Evolutionary conservation across 2,888 invertebrate species (phyloP).

Genomic region (Platynereis dumerilii): DNA sequence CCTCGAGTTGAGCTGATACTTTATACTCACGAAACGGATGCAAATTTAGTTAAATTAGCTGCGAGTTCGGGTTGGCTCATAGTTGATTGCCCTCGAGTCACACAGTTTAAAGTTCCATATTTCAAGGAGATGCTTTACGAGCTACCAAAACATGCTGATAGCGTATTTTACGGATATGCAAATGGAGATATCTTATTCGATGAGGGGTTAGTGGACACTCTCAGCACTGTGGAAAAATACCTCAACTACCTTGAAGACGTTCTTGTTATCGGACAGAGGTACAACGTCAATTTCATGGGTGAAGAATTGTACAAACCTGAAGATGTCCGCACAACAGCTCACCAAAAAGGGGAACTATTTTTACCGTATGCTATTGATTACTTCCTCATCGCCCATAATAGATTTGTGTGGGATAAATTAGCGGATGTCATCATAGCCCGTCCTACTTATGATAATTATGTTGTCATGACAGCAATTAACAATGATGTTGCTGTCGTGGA

Average conservation of each 20-base stretch:
- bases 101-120: not conserved
- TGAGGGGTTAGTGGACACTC: slow-evolving; percentile 1
- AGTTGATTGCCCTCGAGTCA: not conserved
- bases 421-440: slow-evolving; percentile 15
- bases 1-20: not conserved
- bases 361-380: slow-evolving; percentile 11
- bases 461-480: slow-evolving; percentile 5
- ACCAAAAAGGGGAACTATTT: slow-evolving; percentile 8
- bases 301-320: not conserved
- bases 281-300: not conserved
- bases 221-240: not conserved
- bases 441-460: slow-evolving; percentile 19
- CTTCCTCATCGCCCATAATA: slow-evolving; percentile 8
- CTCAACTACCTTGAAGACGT: not conserved
- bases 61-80: not conserved
- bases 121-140: slow-evolving; percentile 17
- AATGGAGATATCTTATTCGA: slow-evolving; percentile 21
- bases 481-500: slow-evolving; percentile 2
- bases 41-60: not conserved
- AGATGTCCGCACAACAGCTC: not conserved
- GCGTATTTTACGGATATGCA: slow-evolving; percentile 18
- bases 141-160: not conserved
- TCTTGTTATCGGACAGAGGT: slow-evolving; percentile 9
- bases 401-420: slow-evolving; percentile 14
- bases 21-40: not conserved